These are phyloP conservation scores for Burhinus oedicnemus DNA, from an alignment of 2,113 vertebrate species.

Conservation along the genomic window DNA sequence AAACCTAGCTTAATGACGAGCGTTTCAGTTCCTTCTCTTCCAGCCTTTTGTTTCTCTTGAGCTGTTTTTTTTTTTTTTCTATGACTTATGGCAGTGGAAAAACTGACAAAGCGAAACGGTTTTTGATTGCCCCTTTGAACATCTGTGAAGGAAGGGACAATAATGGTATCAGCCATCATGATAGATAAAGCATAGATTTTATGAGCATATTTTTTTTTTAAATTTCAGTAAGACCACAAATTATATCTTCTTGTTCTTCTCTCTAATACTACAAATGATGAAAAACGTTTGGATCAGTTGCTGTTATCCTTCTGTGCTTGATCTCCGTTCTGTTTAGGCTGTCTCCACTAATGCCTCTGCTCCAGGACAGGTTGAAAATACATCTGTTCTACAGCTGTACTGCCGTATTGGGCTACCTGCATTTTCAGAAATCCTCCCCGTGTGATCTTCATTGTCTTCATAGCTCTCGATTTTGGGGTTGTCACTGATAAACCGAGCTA, in stretches of 20 bases:
- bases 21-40: not conserved
- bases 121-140: not conserved
- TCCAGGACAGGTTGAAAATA: not conserved
- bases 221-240: not conserved
- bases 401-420: too few relatives aligned
- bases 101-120: not conserved
- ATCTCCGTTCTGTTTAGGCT: not conserved
- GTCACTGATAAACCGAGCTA: not conserved
- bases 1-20: not conserved
- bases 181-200: not conserved
- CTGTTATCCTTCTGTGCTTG: not conserved
- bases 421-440: not conserved
- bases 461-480: not conserved
- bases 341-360: not conserved
- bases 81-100: not conserved
- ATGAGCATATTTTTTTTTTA: not conserved
- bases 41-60: not conserved
- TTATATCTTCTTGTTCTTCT: not conserved
- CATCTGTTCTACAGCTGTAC: not conserved
- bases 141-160: not conserved
- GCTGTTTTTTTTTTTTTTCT: not conserved
- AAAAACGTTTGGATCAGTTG: not conserved
- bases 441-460: rapidly evolving
- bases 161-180: not conserved
- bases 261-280: not conserved